Evolutionary conservation across 1,140 invertebrate species (phyloP).

Genomic region (Tribolium castaneum): DNA sequence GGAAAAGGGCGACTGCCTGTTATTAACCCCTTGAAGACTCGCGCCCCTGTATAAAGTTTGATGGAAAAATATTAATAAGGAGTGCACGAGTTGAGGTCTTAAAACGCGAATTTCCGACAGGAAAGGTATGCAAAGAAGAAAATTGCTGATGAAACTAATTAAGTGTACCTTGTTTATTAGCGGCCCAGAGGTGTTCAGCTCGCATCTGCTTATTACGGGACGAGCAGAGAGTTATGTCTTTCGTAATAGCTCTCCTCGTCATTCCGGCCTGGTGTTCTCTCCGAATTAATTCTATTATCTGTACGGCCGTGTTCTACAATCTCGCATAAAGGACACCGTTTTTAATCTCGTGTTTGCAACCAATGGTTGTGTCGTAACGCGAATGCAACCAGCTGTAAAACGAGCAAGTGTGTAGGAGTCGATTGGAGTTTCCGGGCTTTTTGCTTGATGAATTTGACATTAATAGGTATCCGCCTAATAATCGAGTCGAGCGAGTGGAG

Average conservation of each 20-base stretch:
- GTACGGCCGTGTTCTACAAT: conserved; percentile 23
- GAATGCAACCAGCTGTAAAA: not conserved
- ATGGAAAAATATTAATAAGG: conserved; percentile 33
- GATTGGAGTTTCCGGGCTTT: conserved; percentile 15
- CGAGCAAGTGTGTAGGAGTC: not conserved
- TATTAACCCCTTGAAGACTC: conserved; percentile 22
- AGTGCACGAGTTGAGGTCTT: conserved; percentile 12
- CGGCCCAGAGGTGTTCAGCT: conserved; percentile 43
- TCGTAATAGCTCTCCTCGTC: conserved; percentile 41
- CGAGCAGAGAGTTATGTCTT: conserved; percentile 41
- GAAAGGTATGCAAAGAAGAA: conserved; percentile 46
- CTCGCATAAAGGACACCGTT: not conserved
- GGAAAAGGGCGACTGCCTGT: not conserved
- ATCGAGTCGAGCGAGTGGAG: conserved; percentile 15
- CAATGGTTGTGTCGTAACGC: no score
- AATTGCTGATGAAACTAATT: conserved; percentile 53
- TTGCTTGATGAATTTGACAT: conserved; percentile 35
- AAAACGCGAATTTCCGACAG: conserved; percentile 34
- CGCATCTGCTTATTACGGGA: conserved; percentile 43
- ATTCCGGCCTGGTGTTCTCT: conserved; percentile 36
- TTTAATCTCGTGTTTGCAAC: no score
- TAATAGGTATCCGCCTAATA: conserved; percentile 31
- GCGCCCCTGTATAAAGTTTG: not conserved
- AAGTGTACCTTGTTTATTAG: conserved; percentile 51
- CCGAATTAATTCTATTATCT: conserved; percentile 45